phyloP scores from a whole-genome alignment of 2,797 vertebrate genomes.

The Parotocinclus haroldoi region DNA sequence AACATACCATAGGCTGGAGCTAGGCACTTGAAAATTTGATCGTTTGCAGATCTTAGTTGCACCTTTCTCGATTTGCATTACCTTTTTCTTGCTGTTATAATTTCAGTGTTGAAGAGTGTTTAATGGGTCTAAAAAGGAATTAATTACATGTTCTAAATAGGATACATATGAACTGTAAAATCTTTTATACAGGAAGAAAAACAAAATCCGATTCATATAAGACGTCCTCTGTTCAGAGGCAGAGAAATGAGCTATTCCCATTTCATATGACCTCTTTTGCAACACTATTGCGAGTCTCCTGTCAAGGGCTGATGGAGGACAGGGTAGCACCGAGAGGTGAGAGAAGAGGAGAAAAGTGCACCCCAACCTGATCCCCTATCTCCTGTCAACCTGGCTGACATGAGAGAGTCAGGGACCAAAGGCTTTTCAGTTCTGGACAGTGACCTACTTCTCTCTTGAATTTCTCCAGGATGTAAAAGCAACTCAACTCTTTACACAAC shows the following conservation, averaged over 20 bases:
- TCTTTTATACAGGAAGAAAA: background rate
- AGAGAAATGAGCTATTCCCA: conserved; percentile 61
- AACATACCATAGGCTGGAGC: no score
- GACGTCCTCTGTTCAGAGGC: conserved; percentile 26
- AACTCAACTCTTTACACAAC: conserved; percentile 56
- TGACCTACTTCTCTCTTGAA: conserved; percentile 71
- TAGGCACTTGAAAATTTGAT: no score
- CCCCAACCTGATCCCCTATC: conserved; percentile 70
- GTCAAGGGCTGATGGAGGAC: conserved; percentile 72
- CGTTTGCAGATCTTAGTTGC: conserved; percentile 20
- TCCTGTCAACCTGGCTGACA: conserved; percentile 76
- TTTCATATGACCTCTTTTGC: conserved; percentile 77
- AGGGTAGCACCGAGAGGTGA: conserved; percentile 47
- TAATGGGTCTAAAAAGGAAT: no score
- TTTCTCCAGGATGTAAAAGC: conserved; percentile 35
- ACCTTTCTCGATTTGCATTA: no score
- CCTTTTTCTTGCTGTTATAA: no score
- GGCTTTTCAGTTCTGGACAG: conserved; percentile 73
- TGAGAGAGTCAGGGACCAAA: conserved; percentile 64
- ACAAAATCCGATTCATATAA: background rate
- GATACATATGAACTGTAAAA: background rate
- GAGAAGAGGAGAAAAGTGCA: conserved; percentile 61
- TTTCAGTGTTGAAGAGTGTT: no score
- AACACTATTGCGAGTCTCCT: conserved; percentile 76
- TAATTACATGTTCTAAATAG: background rate